phyloP scores from a whole-genome alignment of 2,113 vertebrate species.

The Sterna hirundo region DNA sequence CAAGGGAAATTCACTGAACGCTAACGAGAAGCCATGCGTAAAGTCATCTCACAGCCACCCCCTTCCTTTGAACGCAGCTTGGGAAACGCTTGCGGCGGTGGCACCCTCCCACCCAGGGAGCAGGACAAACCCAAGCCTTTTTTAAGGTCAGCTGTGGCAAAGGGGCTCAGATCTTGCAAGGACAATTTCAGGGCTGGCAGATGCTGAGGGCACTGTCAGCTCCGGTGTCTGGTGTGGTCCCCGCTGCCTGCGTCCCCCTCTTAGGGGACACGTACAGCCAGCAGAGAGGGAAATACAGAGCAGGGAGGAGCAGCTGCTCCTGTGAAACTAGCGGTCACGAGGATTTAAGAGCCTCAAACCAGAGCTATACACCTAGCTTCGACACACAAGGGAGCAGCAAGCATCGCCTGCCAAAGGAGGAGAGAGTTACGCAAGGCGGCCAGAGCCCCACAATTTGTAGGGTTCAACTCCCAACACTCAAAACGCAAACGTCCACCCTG shows the following conservation, averaged over 20 bases:
- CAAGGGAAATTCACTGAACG: background rate
- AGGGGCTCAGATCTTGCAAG: background rate
- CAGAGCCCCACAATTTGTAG: background rate
- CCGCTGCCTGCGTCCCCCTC: too few relatives aligned
- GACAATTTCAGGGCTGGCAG: background rate
- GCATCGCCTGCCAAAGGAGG: rapidly evolving
- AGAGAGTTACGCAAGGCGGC: background rate
- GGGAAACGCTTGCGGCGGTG: background rate
- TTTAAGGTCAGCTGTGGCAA: background rate
- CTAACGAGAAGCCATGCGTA: rapidly evolving
- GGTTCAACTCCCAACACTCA: background rate
- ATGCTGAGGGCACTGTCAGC: rapidly evolving
- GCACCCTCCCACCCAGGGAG: background rate
- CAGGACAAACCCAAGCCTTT: background rate
- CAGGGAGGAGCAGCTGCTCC: background rate
- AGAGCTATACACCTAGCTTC: background rate
- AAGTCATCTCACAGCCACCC: background rate
- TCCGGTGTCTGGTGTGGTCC: background rate
- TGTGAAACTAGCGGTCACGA: background rate
- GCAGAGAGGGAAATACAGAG: background rate
- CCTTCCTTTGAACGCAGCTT: rapidly evolving
- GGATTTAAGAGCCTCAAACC: background rate
- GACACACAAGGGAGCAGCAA: background rate
- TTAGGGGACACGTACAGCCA: background rate
- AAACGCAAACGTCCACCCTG: background rate